A percentile compares a stretch with the other conserved stretches of the same genome.
Conservation (phyloP, 2,888 invertebrate genomes). For the Galerucella calmariensis region DNA sequence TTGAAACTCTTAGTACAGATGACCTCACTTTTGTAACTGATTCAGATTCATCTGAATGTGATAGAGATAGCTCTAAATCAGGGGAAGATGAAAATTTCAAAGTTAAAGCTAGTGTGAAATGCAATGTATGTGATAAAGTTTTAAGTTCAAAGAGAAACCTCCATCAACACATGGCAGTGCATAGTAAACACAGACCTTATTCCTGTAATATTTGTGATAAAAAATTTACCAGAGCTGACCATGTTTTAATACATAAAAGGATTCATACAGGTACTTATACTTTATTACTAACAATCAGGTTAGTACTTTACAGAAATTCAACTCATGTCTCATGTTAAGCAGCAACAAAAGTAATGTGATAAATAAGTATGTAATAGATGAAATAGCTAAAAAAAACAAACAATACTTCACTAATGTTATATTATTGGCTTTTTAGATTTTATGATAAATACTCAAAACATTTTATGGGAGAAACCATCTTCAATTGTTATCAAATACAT, state of each 20-base stretch:
- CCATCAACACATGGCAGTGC: constrained; percentile 50
- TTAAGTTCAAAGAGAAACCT: constrained; percentile 52
- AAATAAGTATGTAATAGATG: too few species aligned
- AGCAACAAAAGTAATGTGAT: too few species aligned
- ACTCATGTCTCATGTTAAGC: too few species aligned
- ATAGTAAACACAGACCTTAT: constrained; percentile 54
- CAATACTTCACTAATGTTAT: too few species aligned
- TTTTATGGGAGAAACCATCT: too few species aligned
- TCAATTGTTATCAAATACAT: too few species aligned
- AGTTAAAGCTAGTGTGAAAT: constrained; percentile 45
- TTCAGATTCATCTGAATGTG: constrained; percentile 34
- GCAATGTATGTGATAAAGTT: constrained; percentile 54
- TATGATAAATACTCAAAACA: too few species aligned
- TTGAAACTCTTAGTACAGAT: constrained; percentile 26
- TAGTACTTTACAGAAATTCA: background rate
- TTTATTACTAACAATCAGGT: background rate
- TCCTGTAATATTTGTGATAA: constrained; percentile 54
- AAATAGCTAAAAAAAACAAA: too few species aligned
- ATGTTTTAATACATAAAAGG: constrained; percentile 54
- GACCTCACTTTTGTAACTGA: constrained; percentile 38
- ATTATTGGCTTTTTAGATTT: too few species aligned
- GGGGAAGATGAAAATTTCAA: constrained; percentile 21
- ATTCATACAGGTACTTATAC: constrained; percentile 53
- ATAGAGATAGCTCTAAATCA: constrained; percentile 9
- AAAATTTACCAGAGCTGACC: constrained; percentile 53